Base-by-base conservation (phyloP, 2,888 invertebrate species). In the Cyclophora punctaria region DNA sequence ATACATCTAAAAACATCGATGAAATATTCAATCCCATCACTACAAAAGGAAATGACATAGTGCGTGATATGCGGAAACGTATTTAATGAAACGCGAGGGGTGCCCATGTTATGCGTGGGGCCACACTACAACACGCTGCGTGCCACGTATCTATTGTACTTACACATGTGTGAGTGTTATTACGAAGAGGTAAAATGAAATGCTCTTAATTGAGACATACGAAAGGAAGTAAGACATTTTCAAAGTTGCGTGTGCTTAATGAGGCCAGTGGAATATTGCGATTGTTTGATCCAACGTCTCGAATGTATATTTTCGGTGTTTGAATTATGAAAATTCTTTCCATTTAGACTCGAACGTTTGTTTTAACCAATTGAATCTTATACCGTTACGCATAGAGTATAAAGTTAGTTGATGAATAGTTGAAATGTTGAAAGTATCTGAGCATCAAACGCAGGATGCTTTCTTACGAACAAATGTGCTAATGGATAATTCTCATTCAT, bases 11-110 rank as follows among this genome's bases (percentile, higher is more conserved):
- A 48, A 48, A 46, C 56, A 66, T 73, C 73, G 73, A 75, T 44
- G 46, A 44, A 7, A 45, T 45, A 40, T 47, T 47, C 41, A 40
- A 52, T 37, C 60, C 59, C 80, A 62, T 61, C 70, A 67, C 83
- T 83, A 78, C 37, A 45, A 75, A 64, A 80, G 86, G 86, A 87
- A 87, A 88, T 87, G 85, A 86, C 87, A 86, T 82, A 85, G 85
- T 84, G 85, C 82, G 87, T 88, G 88, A 88, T 88, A 87, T 82
- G 86, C 88, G 87, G 87, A 88, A 87, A 86, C 79, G 83, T 83
- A 85, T 87, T 86, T 85, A 87, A 87, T 87, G 81, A 85, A 88
- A 86, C 76, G 74, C 76, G 82, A 86, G 85, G 86, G 87, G 83
- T 78, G 75, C 73, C 67, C 60, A 61, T 65, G 68, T 66, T 62